A percentile compares a stretch with the other conserved stretches of the same genome.
Evolutionary conservation across 1,140 invertebrate genomes (phyloP).

Genomic region (Reticulitermes speratus): DNA sequence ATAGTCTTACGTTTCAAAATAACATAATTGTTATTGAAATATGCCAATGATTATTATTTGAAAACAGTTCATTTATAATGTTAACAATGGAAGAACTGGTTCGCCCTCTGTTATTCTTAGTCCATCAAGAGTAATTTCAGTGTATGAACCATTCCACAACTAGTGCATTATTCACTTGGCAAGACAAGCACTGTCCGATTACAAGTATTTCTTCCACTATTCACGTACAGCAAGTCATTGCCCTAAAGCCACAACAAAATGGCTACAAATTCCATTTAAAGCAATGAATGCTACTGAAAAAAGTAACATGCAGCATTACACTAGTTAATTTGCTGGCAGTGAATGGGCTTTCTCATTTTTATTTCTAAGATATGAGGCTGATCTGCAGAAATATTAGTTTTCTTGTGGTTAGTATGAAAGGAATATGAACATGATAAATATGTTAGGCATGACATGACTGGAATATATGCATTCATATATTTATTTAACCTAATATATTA

Average conservation of each 20-base stretch:
- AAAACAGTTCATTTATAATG: not conserved
- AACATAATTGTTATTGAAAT: not conserved
- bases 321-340: not conserved
- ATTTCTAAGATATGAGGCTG: not conserved
- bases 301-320: not conserved
- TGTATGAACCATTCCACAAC: no score
- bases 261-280: not conserved
- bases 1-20: not conserved
- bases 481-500: slow-evolving; percentile 13
- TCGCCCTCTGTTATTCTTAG: not conserved
- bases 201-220: slow-evolving; percentile 16
- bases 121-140: not conserved
- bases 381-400: not conserved
- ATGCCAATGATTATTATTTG: not conserved
- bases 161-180: no score
- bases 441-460: not conserved
- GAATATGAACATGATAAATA: not conserved
- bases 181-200: slow-evolving; percentile 5
- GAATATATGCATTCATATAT: slow-evolving; percentile 17
- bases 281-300: not conserved
- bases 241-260: not conserved
- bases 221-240: not conserved
- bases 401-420: slow-evolving; percentile 10
- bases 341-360: slow-evolving; percentile 6
- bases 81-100: not conserved